Evolutionary conservation across 2,113 vertebrate genomes (phyloP), one percentile per base, ranked within the genome.

Genomic region (Hiodon alosoides): DNA sequence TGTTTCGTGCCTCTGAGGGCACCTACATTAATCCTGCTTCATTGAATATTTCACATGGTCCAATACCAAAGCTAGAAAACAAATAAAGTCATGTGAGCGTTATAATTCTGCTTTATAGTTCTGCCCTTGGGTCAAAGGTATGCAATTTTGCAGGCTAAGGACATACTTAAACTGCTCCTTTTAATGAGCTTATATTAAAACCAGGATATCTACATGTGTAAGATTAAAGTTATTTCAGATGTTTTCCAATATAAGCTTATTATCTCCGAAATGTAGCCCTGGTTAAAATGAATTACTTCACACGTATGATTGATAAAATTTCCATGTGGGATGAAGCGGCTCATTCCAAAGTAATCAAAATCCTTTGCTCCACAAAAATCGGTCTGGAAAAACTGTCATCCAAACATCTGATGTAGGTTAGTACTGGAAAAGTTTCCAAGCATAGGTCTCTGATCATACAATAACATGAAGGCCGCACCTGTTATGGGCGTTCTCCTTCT

Each of bases 131-230:
- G 81, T 87, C 86, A 87, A 83, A 87, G 83, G 84, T 85, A 83
- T 73, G 79, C 83, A 71, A 80, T 84, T 87, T 87, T 85, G 84
- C 81, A 77, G 80, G 84, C 72, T 88, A 80, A 88, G 83, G 85
- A 77, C 0, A 74, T 67, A 79, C 76, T 82, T 83, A 65, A 85
- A 79, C 80, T 84, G 84, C 82, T 83, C 79, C 59, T 2, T 73
- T 81, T 88, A 88, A 87, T 87, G 79, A 86, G 85, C 83, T 87
- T 86, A 89, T 74, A 76, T 79, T 78, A 78, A 86, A 83, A 78
- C 76, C 57, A 69, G 17, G 17, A 11, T 78, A 81, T 79, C 74
- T 6, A 79, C 55, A 50, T 13, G 64, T 73, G 11, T 80, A 75
- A 78, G 72, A 50, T 71, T 70, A 51, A 72, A 61, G 59, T 16